Base-by-base conservation (phyloP, 30 jellyfish, hydroid and myxozoan species). In the Calvadosia cruxmelitensis region DNA sequence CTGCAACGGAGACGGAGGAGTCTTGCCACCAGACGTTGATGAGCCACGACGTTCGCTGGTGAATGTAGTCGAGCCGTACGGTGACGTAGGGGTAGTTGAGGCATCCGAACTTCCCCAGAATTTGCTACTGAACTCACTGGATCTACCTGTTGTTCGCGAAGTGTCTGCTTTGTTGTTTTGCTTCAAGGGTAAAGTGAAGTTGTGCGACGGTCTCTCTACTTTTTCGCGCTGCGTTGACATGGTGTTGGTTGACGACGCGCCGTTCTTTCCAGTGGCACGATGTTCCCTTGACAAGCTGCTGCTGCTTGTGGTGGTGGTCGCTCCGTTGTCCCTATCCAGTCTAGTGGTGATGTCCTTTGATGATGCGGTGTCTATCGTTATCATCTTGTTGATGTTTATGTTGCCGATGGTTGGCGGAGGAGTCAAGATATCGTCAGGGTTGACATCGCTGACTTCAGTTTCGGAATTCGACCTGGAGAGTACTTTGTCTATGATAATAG, bases 31-130 rank as follows among this genome's bases (percentile, higher is more conserved):
- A 25, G 66, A 62, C 33, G 64, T 69, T 34, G 31, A 75, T 49
- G 71, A 12, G n/a, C 26, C 73, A 27, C 50, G 52, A 32, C 20
- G 30, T 49, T 57, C 26, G 31, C 68, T 62, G 5, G 53, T 16
- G 2, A 29, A 26, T 27, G 68, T 30, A 1, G 33, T 7, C 50
- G 69, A 3, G 31, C 31, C 5, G 71, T 52, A n/a, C 29, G 57
- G 31, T 50, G 49, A 29, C 26, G 70, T 69, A 29, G 79, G 69
- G 20, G 67, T 34, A 63, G 52, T 30, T 24, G 72, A 82, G 67
- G 78, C 82, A 33, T 81, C 86, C 16, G 78, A 52, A 69, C 84
- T 71, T 27, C 52, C 48, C 65, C 51, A 74, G 34, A 50, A 64
- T 49, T 53, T 7, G 34, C 50, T 31, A 15, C 68, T 12, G 27